Conservation (phyloP, 2,113 vertebrate species). For the Tychaedon coryphoeus region DNA sequence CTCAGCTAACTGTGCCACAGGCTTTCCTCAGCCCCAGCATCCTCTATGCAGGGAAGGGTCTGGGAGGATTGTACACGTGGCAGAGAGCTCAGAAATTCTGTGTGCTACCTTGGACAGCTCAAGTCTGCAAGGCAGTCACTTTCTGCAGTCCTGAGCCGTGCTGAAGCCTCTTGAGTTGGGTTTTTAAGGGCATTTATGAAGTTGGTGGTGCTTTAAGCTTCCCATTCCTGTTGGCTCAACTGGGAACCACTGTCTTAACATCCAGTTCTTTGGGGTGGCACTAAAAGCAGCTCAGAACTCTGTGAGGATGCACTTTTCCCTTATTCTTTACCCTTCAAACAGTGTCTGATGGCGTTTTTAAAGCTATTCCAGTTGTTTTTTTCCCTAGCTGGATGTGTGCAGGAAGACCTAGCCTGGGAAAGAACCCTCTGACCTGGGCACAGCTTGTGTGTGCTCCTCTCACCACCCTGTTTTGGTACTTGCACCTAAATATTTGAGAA, state of each 20-base stretch:
- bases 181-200: background rate
- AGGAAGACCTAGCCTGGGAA: background rate
- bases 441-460: too few relatives aligned
- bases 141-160: background rate
- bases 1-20: background rate
- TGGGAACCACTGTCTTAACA: fast-evolving
- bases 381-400: too few relatives aligned
- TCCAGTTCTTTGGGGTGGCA: background rate
- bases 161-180: fast-evolving
- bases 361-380: background rate
- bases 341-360: background rate
- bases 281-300: background rate
- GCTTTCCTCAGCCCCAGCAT: fast-evolving
- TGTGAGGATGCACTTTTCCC: fast-evolving
- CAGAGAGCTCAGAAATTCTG: background rate
- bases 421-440: background rate
- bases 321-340: background rate
- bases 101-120: fast-evolving
- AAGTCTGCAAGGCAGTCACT: fast-evolving
- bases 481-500: background rate
- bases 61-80: fast-evolving
- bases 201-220: background rate
- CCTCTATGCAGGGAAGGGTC: background rate
- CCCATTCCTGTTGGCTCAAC: fast-evolving
- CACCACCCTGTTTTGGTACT: fast-evolving